Conservation (phyloP, 2,888 invertebrate species). For the Drepanosiphum platanoidis region DNA sequence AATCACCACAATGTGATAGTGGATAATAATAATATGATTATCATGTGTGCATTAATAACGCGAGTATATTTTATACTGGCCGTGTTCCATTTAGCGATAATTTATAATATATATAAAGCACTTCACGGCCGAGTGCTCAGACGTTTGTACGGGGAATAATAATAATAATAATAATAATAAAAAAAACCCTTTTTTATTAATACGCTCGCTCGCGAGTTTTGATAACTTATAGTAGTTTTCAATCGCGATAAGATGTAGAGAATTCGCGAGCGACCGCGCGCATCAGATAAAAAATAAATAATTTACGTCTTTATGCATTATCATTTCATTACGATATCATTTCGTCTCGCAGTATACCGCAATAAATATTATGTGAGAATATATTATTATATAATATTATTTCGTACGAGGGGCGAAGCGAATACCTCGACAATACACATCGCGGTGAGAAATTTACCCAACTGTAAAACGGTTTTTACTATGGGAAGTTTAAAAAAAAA, state of each 20-base stretch:
- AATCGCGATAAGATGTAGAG: constrained; percentile 12
- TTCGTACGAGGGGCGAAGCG: too few species aligned
- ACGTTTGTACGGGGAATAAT: too few species aligned
- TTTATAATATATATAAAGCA: neutral
- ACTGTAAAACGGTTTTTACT: too few species aligned
- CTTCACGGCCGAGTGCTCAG: neutral
- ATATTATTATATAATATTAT: too few species aligned
- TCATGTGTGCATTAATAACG: neutral
- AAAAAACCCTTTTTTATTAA: constrained; percentile 13
- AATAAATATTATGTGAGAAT: too few species aligned
- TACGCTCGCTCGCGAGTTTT: neutral
- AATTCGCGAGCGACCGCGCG: neutral
- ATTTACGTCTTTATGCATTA: constrained; percentile 26
- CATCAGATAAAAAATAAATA: constrained; percentile 22
- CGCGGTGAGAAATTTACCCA: too few species aligned
- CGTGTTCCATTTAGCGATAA: neutral
- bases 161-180: too few species aligned
- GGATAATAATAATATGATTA: neutral
- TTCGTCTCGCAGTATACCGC: too few species aligned
- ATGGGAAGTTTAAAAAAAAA: too few species aligned
- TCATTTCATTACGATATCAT: neutral
- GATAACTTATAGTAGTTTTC: constrained; percentile 13
- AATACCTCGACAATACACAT: too few species aligned
- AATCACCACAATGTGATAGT: constrained; percentile 10
- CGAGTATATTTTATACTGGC: neutral